phyloP scores from a whole-genome alignment of 2,113 vertebrate genomes.

The Plecturocebus donacophilus region DNA sequence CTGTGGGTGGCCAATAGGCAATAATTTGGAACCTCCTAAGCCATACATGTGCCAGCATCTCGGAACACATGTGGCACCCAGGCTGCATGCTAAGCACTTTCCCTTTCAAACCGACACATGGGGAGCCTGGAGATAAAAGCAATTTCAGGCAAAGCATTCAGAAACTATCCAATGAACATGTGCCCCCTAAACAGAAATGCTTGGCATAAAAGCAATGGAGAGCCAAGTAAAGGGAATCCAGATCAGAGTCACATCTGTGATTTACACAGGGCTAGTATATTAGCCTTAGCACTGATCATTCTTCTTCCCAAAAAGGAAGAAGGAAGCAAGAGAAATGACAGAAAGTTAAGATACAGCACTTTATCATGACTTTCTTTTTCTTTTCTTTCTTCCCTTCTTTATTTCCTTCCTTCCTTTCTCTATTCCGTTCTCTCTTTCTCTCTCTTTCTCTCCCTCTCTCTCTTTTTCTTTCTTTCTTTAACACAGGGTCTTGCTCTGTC shows the following conservation, averaged over 20 bases:
- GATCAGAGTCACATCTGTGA: slow-evolving; percentile 7
- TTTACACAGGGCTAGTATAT: background rate
- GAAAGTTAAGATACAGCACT: background rate
- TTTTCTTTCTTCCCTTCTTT: too few species aligned
- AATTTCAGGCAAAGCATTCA: slow-evolving; percentile 30
- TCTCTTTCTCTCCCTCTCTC: too few species aligned
- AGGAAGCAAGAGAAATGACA: background rate
- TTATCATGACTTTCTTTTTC: background rate
- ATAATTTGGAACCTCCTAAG: slow-evolving; percentile 25
- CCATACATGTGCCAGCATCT: background rate
- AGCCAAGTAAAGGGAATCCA: background rate
- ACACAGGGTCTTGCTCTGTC: too few species aligned
- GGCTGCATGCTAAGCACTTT: slow-evolving; percentile 54
- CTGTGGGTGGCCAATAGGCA: slow-evolving; percentile 36
- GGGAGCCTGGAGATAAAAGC: slow-evolving; percentile 48
- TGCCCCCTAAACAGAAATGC: background rate
- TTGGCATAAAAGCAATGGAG: background rate
- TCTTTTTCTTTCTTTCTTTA: too few species aligned
- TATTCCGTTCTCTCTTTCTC: rapidly evolving
- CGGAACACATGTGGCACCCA: slow-evolving; percentile 26
- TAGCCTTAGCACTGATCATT: background rate
- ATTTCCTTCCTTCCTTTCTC: too few species aligned
- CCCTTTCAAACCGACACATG: slow-evolving; percentile 42
- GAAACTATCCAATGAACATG: slow-evolving; percentile 36
- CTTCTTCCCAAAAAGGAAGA: background rate